Evolutionary conservation across 2,888 invertebrate species (phyloP), one percentile per base, ranked within the genome.

Genomic region (Pollenia labialis): DNA sequence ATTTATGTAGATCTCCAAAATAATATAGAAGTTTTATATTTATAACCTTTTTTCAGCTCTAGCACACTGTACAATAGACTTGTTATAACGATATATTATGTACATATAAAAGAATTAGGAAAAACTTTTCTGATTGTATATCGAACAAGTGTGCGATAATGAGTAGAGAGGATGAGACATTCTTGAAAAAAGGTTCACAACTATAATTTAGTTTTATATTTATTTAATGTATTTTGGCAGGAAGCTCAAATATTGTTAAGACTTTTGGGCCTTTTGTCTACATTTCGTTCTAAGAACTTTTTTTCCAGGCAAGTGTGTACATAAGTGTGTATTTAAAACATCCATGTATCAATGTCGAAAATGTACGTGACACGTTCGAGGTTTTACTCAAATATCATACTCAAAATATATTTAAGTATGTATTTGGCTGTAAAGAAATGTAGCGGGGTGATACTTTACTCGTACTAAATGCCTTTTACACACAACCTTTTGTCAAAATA

Each of bases 381-480:
- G 16, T n/a, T 16, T 18, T 11, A n/a, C 14, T 40, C 12, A 58
- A 14, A 58, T 4, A 40, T 4, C 4, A 8, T 2, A 58, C 23
- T 32, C 14, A 12, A 32, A 10, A 58, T 64, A 1, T 2, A 8
- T n/a, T n/a, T n/a, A n/a, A n/a, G n/a, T n/a, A n/a, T n/a, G n/a
- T n/a, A n/a, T 48, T 18, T 48, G 18, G 11, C 9, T 14, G 14
- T n/a, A n/a, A 1, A n/a, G 18, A 9, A 11, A 11, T 18, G 23
- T 23, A 62, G 52, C 18, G n/a, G 1, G 16, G 48, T 11, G 23
- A 16, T 12, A 60, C 16, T 68, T 69, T 44, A 44, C 44, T 52
- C 72, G n/a, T 23, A 72, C 76, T 81, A 52, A 85, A 81, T 77
- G 85, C 62, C 85, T 72, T 77, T 77, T 77, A 66, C 72, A 66